Base-by-base conservation (phyloP, 1,140 invertebrate species). In the Leptinotarsa defecta region DNA sequence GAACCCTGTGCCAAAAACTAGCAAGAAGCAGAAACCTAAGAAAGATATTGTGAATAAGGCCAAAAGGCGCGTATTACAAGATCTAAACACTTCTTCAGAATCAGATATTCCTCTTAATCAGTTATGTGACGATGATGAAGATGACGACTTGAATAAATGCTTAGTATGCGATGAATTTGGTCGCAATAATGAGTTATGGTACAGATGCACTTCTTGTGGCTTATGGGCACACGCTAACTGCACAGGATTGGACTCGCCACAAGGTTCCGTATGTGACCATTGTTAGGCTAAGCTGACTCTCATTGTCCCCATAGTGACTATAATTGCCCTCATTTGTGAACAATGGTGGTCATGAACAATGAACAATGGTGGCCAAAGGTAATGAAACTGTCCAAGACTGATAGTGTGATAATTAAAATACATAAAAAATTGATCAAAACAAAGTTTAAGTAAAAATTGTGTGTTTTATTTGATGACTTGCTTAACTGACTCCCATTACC, bases 71-170 rank as follows among this genome's bases (percentile, higher is more conserved):
- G 27, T 27, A 27, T 6, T 27, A 5, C 27, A 27, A 27, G 20
- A 68, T n/a, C 65, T 24, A 68, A 68, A 68, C 65, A n/a, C 65
- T 68, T n/a, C 65, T 68, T 68, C 22, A 68, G 15, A n/a, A 68
- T 68, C 65, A 68, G 65, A 68, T 68, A 68, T n/a, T 17, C 73
- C 78, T 27, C 27, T 5, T 27, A 27, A 27, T 27, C 27, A 27
- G 27, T 5, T 27, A 27, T 27, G 27, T 27, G 27, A 82, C 64
- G 79, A 83, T 77, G 80, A 84, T 67, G 73, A 48, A 78, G 76
- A 83, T 73, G 80, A 81, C 74, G 79, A 62, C 17, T 72, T 73
- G 62, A 84, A 83, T 48, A 81, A 48, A 48, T 84, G 83, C 74
- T 34, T 75, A 5, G 34, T 77, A 63, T 74, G 68, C 49, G 73